Evolutionary conservation across 53 echinoderm and acorn worm genomes (phyloP), one percentile per base, ranked within the genome.

Genomic region (Holothuria scabra): DNA sequence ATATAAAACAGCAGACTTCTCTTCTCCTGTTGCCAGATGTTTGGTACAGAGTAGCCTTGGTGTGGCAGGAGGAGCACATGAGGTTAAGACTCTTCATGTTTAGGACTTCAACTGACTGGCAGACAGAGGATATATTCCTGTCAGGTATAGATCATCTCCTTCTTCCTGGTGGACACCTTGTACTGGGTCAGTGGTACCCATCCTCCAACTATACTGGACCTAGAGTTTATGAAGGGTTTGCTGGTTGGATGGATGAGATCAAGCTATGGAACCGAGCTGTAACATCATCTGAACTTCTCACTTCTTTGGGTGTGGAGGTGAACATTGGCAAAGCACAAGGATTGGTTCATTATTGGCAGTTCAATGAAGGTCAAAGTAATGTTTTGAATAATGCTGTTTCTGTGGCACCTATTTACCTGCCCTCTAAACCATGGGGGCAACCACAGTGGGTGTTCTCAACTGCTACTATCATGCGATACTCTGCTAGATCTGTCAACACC

Each of bases 131-230:
- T 59, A 89, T 91, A 64, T 83, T 75, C 46, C 85, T 91, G 4
- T 61, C 57, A 55, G 59, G 21, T 72, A 76, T 60, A 26, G 37
- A 63, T 14, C 32, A 83, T 31, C 85, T 94, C 22, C 67, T 92
- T 26, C 79, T 83, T 16, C 95, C 95, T 23, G 95, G 95, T 62
- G 95, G 95, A 1, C 56, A 78, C 21, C 79, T 95, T 19, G 84
- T 84, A 8, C 65, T 95, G 49, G 95, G 95, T n/a, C 90, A 92
- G 57, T 95, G 95, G 95, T 81, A 90, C 13, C 89, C 92, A 29
- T 88, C 88, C 14, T 26, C 76, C 29, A 79, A 65, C 28, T 88
- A 85, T 79, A 74, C 56, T 55, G 92, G 90, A 71, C 83, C 66
- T 26, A 83, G 25, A 13, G 88, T 86, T 6, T 92, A 92, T 60